These are phyloP conservation scores for Lithodes maja DNA, from an alignment of 2,888 invertebrate genomes.

Conservation along the genomic window DNA sequence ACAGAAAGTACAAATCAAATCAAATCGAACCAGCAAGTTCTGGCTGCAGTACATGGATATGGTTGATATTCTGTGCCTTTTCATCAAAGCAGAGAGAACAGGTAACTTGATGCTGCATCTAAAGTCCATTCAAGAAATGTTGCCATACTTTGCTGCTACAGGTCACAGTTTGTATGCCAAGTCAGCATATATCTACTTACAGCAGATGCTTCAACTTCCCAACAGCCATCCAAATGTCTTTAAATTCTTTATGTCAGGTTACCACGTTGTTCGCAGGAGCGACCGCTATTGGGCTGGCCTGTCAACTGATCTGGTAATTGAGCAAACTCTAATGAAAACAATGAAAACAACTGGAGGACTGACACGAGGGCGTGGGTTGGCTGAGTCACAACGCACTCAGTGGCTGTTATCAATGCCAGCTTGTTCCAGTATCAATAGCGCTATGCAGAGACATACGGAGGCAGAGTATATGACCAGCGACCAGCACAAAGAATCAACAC, in stretches of 20 bases:
- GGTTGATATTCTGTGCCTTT: no score
- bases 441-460: no score
- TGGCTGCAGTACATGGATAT: no score
- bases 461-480: no score
- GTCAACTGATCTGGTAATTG: constrained; percentile 48
- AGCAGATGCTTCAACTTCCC: constrained; percentile 26
- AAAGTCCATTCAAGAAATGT: not conserved
- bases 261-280: constrained; percentile 51
- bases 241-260: not conserved
- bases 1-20: constrained; percentile 27
- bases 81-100: no score
- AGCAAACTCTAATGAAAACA: constrained; percentile 32
- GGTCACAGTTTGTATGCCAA: constrained; percentile 44
- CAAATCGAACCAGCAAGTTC: not conserved
- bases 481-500: no score
- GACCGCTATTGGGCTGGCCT: constrained; percentile 64
- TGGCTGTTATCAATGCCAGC: not conserved
- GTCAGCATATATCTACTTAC: constrained; percentile 40
- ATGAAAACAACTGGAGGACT: constrained; percentile 47
- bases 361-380: constrained; percentile 5
- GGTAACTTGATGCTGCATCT: no score
- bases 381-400: not conserved
- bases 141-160: constrained; percentile 36
- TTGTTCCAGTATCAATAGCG: not conserved
- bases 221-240: constrained; percentile 25